These are phyloP conservation scores for Ferrisia virgata DNA, from an alignment of 2,888 invertebrate species.

Conservation along the genomic window DNA sequence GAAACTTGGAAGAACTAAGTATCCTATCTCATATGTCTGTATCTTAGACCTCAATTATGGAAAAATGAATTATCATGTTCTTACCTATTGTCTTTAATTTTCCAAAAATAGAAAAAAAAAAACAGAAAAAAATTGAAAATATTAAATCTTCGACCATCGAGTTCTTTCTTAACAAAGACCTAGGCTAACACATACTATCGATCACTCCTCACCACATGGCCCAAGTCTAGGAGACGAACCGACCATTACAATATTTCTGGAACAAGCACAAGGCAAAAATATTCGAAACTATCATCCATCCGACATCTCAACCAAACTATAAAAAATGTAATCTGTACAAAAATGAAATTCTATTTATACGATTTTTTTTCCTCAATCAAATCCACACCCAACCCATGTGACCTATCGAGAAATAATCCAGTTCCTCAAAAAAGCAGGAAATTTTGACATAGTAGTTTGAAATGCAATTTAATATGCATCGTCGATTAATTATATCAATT, in stretches of 20 bases:
- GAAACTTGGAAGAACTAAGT: too few relatives aligned
- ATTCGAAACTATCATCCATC: not conserved
- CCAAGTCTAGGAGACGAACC: not conserved
- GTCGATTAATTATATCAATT: conserved; percentile 7
- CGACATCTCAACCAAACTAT: not conserved
- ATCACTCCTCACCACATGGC: too few relatives aligned
- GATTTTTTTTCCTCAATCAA: not conserved
- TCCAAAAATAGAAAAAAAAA: too few relatives aligned
- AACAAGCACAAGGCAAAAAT: not conserved
- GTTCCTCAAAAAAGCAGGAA: conserved; percentile 7
- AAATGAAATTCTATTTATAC: not conserved
- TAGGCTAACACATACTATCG: too few relatives aligned
- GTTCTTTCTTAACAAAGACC: too few relatives aligned
- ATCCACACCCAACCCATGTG: not conserved
- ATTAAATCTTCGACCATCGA: too few relatives aligned
- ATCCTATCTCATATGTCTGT: too few relatives aligned
- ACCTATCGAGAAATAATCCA: not conserved
- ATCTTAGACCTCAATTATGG: too few relatives aligned
- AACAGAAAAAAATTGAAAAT: too few relatives aligned
- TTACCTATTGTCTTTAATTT: too few relatives aligned
- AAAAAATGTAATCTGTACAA: not conserved
- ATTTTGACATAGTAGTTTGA: not conserved
- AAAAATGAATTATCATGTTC: too few relatives aligned
- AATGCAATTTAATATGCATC: not conserved
- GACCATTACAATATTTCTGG: not conserved